Percentiles rank a stretch among this genome's conserved stretches.
Evolutionary conservation across 2,888 invertebrate genomes (phyloP).

Genomic region (Drosophila birchii): DNA sequence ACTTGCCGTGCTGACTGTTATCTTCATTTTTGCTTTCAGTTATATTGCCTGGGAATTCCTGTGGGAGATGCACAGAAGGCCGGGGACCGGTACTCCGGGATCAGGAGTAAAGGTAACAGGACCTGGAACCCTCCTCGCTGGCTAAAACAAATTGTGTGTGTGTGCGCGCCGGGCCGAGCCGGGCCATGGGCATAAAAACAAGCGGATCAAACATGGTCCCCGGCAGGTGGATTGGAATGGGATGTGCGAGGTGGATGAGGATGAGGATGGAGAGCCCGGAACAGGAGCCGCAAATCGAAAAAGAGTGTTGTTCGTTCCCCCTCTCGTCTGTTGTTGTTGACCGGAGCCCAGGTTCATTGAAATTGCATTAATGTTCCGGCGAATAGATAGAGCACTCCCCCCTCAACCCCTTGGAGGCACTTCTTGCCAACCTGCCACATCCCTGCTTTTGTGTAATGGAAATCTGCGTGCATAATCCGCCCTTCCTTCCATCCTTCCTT

Average conservation of each 20-base stretch:
- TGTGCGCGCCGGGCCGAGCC: not conserved
- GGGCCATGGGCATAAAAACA: constrained; percentile 65
- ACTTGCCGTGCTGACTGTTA: constrained; percentile 82
- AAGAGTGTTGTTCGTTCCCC: constrained; percentile 81
- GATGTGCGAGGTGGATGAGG: not conserved
- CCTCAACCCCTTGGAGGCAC: not conserved
- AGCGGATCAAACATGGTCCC: constrained; percentile 68
- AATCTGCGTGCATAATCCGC: constrained; percentile 83
- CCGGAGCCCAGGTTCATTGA: constrained; percentile 67
- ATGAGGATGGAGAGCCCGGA: not conserved
- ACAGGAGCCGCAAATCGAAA: constrained; percentile 78
- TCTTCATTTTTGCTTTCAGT: constrained; percentile 83
- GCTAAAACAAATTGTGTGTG: constrained; percentile 71
- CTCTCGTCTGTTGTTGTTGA: constrained; percentile 34
- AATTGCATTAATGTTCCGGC: constrained; percentile 79
- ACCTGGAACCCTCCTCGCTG: constrained; percentile 26
- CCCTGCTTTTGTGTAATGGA: constrained; percentile 73
- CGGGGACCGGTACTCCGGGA: constrained; percentile 8
- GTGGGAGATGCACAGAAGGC: constrained; percentile 62
- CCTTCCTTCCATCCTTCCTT: not conserved
- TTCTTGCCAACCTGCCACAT: constrained; percentile 24
- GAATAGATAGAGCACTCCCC: constrained; percentile 20
- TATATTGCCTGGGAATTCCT: constrained; percentile 83
- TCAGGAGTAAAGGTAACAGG: constrained; percentile 1
- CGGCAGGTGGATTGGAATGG: constrained; percentile 36